Base-by-base conservation (phyloP, 2,113 vertebrate genomes). In the Pogonocichla stellata region DNA sequence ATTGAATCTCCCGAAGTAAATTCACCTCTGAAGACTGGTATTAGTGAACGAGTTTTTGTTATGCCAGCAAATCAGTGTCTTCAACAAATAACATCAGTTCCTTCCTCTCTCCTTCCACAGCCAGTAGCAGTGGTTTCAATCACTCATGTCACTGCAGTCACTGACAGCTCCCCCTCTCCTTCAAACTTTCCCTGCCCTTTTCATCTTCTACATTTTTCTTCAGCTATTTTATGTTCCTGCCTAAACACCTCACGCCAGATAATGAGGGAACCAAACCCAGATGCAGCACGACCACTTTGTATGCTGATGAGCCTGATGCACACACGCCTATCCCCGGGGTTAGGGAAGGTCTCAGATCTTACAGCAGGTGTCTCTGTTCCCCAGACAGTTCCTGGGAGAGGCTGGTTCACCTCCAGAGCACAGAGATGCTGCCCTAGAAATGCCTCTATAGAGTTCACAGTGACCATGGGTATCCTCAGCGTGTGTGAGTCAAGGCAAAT, bases 401-500 rank as follows among this genome's bases (percentile, higher is more conserved):
- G 12, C 43, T 93, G 57, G 16, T 47, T 80, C 51, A 19, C 58
- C 60, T 74, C 33, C 60, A 78, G 10, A 86, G 58, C 28, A 34
- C 31, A 33, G 71, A 60, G 8, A 9, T 53, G 40, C 60, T 53
- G 6, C 26, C n/a, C 19, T 33, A 26, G 22, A 13, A 40, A 3
- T 33, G 40, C 45, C n/a, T 38, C 33, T 31, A 0, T 31, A 28
- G 22, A 24, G 9, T 20, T 15, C 33, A 13, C 20, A 18, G 40
- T 18, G 26, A 42, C 14, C 24, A 9, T 11, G 56, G 18, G 10
- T 24, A 12, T 9, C 19, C n/a, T n/a, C 26, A 8, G 8, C 0
- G 5, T 7, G 3, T 7, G 31, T 31, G 48, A 82, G 61, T 31
- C 0, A 0, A 42, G 45, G 47, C 23, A 42, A 25, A 6, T 60